Base-by-base conservation (phyloP, 2,797 vertebrate genomes). In the Helicolenus hilgendorfi region DNA sequence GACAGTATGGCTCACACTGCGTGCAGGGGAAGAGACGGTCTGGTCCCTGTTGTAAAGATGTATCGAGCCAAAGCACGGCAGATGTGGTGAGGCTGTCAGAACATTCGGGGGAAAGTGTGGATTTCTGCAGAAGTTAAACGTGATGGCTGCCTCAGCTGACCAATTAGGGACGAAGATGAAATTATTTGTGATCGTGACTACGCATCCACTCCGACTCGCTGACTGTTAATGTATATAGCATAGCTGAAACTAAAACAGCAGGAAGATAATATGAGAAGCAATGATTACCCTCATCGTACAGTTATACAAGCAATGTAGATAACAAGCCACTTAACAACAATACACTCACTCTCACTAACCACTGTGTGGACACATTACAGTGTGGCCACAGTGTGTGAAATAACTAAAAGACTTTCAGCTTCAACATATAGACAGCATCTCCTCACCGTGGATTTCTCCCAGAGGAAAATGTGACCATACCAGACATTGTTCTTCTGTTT, bases 1-100 rank as follows among this genome's bases (percentile, higher is more conserved):
- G 85, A 76, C 36, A 62, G 41, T 77, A 53, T 72, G 77, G 45
- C 80, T 87, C 65, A 33, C 35, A 11, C 72, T 84, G 81, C 55
- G 60, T 59, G 77, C 55, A 73, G 63, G 33, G 27, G 45, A 67
- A 33, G 20, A 63, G 55, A 72, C 63, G 56, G 45, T 71, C 55
- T 67, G 70, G 27, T 86, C 62, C 74, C 74, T 72, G 74, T 68
- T 81, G 75, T 86, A 79, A 82, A 87, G 70, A 79, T 33, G 24
- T 49, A 53, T 55, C 49, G 77, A 89, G 63, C 9, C 72, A 72
- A 79, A 76, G 36, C 53, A 71, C n/a, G 62, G 55, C 58, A 77
- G 45, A 83, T 67, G 75, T 29, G 24, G 76, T 15, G 55, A 83
- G 26, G 78, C 74, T 83, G 69, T 86, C 77, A 64, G 67, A 76